Conservation (phyloP, 2,797 vertebrate genomes). For the Meriones psammophilus region DNA sequence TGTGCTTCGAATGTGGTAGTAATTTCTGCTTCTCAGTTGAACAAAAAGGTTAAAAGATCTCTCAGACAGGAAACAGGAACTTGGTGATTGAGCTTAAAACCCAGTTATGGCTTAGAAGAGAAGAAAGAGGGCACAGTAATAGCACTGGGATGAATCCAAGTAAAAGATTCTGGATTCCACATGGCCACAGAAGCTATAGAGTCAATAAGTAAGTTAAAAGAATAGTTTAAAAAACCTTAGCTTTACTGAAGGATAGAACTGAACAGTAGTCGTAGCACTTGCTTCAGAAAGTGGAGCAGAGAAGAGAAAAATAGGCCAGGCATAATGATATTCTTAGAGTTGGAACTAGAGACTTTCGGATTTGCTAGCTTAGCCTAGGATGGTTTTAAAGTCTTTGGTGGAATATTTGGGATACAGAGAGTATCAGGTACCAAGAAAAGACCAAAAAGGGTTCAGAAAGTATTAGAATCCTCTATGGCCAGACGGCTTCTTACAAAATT, state of each 20-base stretch:
- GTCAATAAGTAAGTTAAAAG: slow-evolving; percentile 50
- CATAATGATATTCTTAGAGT: slow-evolving; percentile 19
- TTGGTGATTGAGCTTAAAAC: slow-evolving; percentile 57
- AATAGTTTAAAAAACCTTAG: slow-evolving; percentile 40
- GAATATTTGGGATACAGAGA: slow-evolving; percentile 3
- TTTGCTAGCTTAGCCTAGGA: slow-evolving; percentile 33
- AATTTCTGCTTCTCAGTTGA: slow-evolving; percentile 61
- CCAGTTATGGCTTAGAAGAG: slow-evolving; percentile 45
- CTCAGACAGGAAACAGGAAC: slow-evolving; percentile 67
- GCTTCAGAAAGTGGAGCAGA: slow-evolving; percentile 34
- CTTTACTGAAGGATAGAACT: slow-evolving; percentile 33
- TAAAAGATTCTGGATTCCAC: slow-evolving; percentile 9
- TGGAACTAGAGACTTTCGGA: not conserved
- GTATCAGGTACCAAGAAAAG: slow-evolving; percentile 7
- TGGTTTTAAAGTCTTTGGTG: slow-evolving; percentile 39
- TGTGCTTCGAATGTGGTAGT: slow-evolving; percentile 45
- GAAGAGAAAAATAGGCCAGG: slow-evolving; percentile 24
- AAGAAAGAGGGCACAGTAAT: not conserved
- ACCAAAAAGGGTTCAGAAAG: not conserved
- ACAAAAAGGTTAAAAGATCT: slow-evolving; percentile 56
- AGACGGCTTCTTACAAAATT: not conserved
- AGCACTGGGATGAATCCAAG: slow-evolving; percentile 8
- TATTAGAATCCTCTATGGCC: not conserved
- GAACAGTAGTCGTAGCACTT: not conserved
- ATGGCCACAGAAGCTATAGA: slow-evolving; percentile 40